Percentiles rank a stretch among this genome's conserved stretches.
Conservation (phyloP, 2,113 vertebrate species). For the Pristiophorus japonicus region DNA sequence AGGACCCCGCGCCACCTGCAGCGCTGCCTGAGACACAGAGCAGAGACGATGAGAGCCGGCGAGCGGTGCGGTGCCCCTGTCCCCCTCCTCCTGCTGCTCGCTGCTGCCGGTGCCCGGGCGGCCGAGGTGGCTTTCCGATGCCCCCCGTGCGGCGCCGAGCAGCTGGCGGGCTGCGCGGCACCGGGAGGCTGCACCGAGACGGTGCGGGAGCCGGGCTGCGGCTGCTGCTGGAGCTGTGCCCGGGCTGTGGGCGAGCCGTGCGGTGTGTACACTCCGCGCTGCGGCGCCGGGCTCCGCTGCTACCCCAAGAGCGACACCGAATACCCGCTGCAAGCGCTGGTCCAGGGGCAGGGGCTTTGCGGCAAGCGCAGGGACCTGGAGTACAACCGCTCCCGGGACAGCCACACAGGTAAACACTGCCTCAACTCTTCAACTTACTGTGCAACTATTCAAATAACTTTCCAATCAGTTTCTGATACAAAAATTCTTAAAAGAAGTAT, state of each 20-base stretch:
- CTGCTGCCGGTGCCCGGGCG: conserved; percentile 45
- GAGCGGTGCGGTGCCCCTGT: conserved; percentile 38
- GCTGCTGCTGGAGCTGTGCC: conserved; percentile 77
- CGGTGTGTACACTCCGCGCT: conserved; percentile 80
- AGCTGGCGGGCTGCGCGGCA: conserved; percentile 48
- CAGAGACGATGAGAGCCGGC: conserved; percentile 43
- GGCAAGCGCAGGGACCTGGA: conserved; percentile 62
- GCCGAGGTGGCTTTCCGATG: conserved; percentile 77
- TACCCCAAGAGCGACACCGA: conserved; percentile 67
- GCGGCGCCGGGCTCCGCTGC: conserved; percentile 73
- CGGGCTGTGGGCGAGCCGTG: conserved; percentile 66
- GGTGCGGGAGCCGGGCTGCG: conserved; percentile 74
- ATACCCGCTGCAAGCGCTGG: conserved; percentile 73
- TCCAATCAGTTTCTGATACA: too few species aligned
- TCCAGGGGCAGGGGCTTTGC: conserved; percentile 75
- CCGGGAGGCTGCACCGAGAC: conserved; percentile 62
- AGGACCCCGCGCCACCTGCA: too few species aligned
- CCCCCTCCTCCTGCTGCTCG: conserved; percentile 46
- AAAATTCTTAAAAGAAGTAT: not conserved
- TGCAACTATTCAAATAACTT: too few species aligned
- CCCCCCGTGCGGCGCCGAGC: conserved; percentile 68
- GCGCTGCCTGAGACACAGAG: conserved; percentile 45
- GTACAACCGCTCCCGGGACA: conserved; percentile 48
- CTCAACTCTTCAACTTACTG: too few species aligned
- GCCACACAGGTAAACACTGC: conserved; percentile 51